These are phyloP conservation scores for Magallana nippona DNA, from an alignment of 2,888 invertebrate species.

Conservation along the genomic window DNA sequence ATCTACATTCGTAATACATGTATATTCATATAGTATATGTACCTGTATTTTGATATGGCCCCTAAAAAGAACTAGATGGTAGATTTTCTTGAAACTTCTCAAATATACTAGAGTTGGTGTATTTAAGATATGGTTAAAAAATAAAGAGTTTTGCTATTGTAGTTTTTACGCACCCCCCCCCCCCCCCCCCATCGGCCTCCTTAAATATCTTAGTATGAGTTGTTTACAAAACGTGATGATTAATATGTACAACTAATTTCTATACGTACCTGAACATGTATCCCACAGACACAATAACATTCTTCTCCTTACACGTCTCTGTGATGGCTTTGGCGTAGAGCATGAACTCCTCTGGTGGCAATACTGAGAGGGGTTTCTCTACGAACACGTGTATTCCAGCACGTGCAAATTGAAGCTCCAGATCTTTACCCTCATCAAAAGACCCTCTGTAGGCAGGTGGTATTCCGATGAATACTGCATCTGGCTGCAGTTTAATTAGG, in stretches of 20 bases:
- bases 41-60: no score
- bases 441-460: conserved; percentile 49
- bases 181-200: no score
- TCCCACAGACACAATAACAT: conserved; percentile 49
- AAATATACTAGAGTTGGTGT: no score
- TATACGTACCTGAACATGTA: conserved; percentile 54
- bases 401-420: conserved; percentile 46
- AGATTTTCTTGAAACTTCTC: no score
- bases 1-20: no score
- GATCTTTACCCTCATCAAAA: neutral
- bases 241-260: neutral
- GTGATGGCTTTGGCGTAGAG: conserved; percentile 40
- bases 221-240: no score
- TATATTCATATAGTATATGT: no score
- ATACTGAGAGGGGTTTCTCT: conserved; percentile 50
- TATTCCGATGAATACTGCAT: conserved; percentile 51
- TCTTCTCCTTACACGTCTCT: conserved; percentile 40
- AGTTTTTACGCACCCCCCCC: no score
- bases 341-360: conserved; percentile 47
- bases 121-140: no score
- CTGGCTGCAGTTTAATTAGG: conserved; percentile 43
- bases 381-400: conserved; percentile 52
- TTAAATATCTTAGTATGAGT: no score
- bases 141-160: no score
- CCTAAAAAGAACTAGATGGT: no score